Conservation (phyloP, 23 tunicate species). For the Trididemnum miniatum region DNA sequence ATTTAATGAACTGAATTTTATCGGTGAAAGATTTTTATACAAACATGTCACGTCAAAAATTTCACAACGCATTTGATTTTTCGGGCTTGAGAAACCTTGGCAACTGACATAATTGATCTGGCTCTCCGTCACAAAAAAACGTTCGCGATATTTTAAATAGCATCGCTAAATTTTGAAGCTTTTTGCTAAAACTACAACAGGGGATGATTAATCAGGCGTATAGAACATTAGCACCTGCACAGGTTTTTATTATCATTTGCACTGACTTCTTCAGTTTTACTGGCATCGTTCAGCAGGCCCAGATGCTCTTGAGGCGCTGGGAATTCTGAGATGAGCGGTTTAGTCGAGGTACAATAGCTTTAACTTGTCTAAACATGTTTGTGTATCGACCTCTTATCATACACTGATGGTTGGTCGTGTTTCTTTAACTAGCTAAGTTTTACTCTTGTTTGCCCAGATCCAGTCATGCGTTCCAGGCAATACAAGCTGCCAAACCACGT, state of each 20-base stretch:
- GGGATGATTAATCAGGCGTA: conserved; percentile 4
- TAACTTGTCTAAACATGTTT: conserved; percentile 23
- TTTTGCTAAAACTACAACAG: conserved; percentile 10
- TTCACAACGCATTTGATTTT: too few relatives aligned
- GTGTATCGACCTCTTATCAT: conserved; percentile 3
- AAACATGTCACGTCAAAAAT: too few relatives aligned
- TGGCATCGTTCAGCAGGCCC: not conserved
- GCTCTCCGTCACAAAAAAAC: not conserved
- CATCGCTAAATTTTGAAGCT: not conserved
- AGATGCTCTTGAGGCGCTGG: too few relatives aligned
- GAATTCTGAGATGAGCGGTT: not conserved
- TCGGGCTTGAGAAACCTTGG: too few relatives aligned
- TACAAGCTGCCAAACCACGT: conserved; percentile 17
- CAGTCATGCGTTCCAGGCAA: conserved; percentile 16
- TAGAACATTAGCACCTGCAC: conserved; percentile 7
- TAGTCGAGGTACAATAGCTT: conserved; percentile 1
- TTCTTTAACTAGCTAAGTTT: not conserved
- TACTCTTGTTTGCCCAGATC: not conserved
- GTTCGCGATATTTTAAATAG: not conserved
- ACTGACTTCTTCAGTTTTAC: not conserved
- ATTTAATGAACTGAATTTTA: too few relatives aligned
- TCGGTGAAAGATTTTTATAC: too few relatives aligned
- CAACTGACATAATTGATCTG: too few relatives aligned
- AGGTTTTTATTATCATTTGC: not conserved
- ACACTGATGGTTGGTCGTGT: not conserved